Base-by-base conservation (phyloP, 2,888 invertebrate genomes). In the Scrobipalpa atriplicella region DNA sequence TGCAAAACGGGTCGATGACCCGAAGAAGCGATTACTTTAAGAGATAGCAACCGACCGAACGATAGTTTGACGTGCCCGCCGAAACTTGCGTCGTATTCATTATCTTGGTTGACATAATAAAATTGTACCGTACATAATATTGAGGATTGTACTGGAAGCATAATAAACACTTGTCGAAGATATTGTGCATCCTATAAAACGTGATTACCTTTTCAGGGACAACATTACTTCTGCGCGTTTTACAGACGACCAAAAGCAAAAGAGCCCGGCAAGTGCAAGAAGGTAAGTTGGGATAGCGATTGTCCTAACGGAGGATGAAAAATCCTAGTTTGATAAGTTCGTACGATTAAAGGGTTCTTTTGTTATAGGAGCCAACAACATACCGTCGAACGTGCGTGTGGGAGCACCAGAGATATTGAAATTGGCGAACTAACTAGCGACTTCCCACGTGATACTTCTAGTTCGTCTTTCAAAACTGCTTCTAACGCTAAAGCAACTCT, bases 401-500 rank as follows among this genome's bases (percentile, higher is more conserved):
- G 54, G 3, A 6, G 19, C 13, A 56, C 21, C 21, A 56, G 6
- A 56, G 54, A 56, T 11, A 13, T 13, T 8, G 47, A 47, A 47
- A 5, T 47, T 16, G 47, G 47, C 47, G 47, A 47, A 38, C 9
- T 29, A 1, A 29, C 16, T n/a, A 38, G 38, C 36, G 36, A 58
- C 13, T 2, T 16, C 16, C 9, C 36, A 38, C 29, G 29, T 36
- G 21, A 29, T 41, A 82, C 83, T 9, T 87, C 88, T 1, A 73
- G 79, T 10, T 75, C 83, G 2, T 86, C 90, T 0, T 84, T 84
- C 58, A 83, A 78, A 69, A 84, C 86, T 13, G 81, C 84, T 9
- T 69, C 72, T 1, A 82, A 79, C 63, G 79, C 82, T 43, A 83
- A 83, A 74, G 68, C 70, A 1, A 73, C 51, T 56, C n/a, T n/a